A percentile compares a stretch with the other conserved stretches of the same genome.
Evolutionary conservation across 1,140 invertebrate genomes (phyloP).

Genomic region (Apis dorsata): DNA sequence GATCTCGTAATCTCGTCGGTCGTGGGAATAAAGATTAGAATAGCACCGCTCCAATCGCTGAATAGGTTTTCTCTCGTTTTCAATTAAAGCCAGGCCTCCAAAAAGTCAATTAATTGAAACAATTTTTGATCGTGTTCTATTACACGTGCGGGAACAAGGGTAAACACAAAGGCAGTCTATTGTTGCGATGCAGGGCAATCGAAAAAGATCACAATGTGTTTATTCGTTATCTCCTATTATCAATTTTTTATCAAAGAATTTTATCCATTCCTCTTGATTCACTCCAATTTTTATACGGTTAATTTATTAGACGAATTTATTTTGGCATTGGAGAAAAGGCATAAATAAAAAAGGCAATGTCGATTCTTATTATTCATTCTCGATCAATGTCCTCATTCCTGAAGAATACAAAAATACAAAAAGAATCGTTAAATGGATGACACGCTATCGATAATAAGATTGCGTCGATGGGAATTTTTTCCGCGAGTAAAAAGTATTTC

Average conservation of each 20-base stretch:
- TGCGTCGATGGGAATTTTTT: not conserved
- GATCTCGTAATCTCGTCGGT: slow-evolving; percentile 11
- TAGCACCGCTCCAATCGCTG: not conserved
- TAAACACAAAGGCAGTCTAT: not conserved
- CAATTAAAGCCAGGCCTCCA: not conserved
- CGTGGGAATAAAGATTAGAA: slow-evolving; percentile 32
- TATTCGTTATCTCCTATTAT: not conserved
- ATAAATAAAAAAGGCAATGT: too few species aligned
- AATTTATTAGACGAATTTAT: not conserved
- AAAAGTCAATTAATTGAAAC: slow-evolving; percentile 12
- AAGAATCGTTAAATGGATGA: not conserved
- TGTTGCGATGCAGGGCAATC: not conserved
- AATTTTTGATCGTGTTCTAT: slow-evolving; percentile 20
- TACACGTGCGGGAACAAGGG: not conserved
- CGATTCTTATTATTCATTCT: too few species aligned
- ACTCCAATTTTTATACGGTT: not conserved
- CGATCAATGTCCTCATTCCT: not conserved
- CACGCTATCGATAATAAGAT: not conserved
- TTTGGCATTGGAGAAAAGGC: too few species aligned
- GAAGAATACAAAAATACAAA: too few species aligned
- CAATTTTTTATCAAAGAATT: not conserved
- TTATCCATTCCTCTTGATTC: too few species aligned
- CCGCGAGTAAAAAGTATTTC: not conserved
- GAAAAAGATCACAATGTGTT: not conserved
- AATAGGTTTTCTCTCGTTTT: not conserved